Evolutionary conservation across 2,113 vertebrate genomes (phyloP).

Genomic region (Aegotheles bennettii): DNA sequence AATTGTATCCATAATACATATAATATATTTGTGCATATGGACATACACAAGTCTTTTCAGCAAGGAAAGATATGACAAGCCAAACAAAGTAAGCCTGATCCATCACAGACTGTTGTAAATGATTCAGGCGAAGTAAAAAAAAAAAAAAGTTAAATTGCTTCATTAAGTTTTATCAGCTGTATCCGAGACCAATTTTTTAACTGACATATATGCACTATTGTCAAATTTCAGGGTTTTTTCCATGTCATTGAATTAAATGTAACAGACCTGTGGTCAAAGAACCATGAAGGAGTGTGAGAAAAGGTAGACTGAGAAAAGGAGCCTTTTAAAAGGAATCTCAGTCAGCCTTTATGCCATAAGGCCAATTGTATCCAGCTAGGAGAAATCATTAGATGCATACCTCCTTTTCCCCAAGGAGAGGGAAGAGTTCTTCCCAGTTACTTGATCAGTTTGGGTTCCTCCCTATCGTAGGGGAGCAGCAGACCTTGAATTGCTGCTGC

Average conservation of each 20-base stretch:
- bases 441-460: not conserved
- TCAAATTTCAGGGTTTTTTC: not conserved
- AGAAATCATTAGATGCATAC: not conserved
- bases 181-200: not conserved
- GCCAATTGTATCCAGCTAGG: not conserved
- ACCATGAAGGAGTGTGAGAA: not conserved
- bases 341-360: accelerated
- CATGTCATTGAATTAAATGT: not conserved
- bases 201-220: accelerated
- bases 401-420: not conserved
- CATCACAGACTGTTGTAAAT: not conserved
- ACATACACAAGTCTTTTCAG: not conserved
- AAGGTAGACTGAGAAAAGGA: not conserved
- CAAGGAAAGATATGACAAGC: not conserved
- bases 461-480: not conserved
- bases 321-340: not conserved
- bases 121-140: not conserved
- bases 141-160: not conserved
- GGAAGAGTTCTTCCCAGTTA: not conserved
- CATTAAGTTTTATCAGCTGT: not conserved
- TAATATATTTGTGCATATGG: not conserved
- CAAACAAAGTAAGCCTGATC: not conserved
- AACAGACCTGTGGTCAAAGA: not conserved
- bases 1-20: accelerated
- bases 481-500: not conserved